Percentiles rank a stretch among this genome's conserved stretches.
phyloP scores from a whole-genome alignment of 2,113 vertebrate genomes.

The Thryonomys swinderianus region DNA sequence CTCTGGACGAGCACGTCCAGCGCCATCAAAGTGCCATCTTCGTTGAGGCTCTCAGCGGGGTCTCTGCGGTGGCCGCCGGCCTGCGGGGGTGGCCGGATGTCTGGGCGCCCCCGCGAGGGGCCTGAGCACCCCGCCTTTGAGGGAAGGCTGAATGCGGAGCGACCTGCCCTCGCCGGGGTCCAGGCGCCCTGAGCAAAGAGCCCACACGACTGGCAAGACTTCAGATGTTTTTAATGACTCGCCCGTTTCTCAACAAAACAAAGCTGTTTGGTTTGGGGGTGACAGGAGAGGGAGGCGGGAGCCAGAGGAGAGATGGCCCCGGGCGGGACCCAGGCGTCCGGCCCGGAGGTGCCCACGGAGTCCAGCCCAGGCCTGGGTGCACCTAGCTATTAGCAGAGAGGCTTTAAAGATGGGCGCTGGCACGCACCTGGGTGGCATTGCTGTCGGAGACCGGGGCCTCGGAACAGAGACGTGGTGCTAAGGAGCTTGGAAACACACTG shows the following conservation, averaged over 20 bases:
- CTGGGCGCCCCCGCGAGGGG: background rate
- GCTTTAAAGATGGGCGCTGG: background rate
- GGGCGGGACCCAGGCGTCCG: background rate
- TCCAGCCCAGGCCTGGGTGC: background rate
- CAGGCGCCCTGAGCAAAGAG: background rate
- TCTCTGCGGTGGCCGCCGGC: background rate
- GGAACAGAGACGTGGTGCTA: background rate
- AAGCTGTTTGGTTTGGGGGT: background rate
- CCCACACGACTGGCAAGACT: background rate
- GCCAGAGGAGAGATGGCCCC: background rate
- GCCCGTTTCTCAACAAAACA: background rate
- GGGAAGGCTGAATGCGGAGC: no score
- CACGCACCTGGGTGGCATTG: background rate
- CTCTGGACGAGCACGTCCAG: slow-evolving; percentile 83
- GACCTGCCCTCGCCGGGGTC: background rate
- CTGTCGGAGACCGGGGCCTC: background rate
- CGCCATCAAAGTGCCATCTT: slow-evolving; percentile 77
- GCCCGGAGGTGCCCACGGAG: background rate
- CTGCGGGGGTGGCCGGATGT: background rate
- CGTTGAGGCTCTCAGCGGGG: slow-evolving; percentile 62
- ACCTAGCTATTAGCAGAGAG: background rate
- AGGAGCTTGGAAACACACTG: background rate
- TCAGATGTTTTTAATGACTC: slow-evolving; percentile 52
- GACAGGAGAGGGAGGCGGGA: background rate
- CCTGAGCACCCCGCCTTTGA: background rate